Percentiles rank a stretch among this genome's conserved stretches.
phyloP scores from a whole-genome alignment of 2,113 vertebrate species.

The Xiphias gladius region DNA sequence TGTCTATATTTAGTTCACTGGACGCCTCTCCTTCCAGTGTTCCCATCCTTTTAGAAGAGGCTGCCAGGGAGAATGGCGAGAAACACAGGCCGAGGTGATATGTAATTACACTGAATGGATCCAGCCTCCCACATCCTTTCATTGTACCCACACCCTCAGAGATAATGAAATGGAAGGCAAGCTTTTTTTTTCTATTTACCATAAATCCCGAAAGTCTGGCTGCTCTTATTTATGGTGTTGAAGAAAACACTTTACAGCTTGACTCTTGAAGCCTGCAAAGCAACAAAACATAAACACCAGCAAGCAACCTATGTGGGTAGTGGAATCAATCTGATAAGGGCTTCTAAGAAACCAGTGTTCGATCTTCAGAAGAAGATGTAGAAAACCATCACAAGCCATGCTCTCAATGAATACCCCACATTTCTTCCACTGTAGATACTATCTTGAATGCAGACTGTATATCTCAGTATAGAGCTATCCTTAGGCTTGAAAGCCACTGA shows the following conservation, averaged over 20 bases:
- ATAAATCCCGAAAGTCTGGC: conserved; percentile 63
- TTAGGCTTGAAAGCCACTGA: conserved; percentile 11
- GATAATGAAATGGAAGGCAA: conserved; percentile 72
- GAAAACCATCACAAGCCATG: conserved; percentile 41
- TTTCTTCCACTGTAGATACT: conserved; percentile 16
- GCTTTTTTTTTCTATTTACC: conserved; percentile 49
- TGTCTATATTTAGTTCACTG: conserved; percentile 79
- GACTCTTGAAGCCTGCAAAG: conserved; percentile 44
- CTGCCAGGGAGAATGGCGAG: conserved; percentile 67
- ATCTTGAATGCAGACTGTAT: conserved; percentile 14
- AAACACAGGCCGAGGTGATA: conserved; percentile 72
- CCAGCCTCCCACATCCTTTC: conserved; percentile 68
- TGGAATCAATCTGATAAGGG: conserved; percentile 68
- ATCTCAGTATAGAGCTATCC: neutral
- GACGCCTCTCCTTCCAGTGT: conserved; percentile 71
- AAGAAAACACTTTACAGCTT: conserved; percentile 50
- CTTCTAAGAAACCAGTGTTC: conserved; percentile 41
- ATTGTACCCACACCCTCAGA: conserved; percentile 60
- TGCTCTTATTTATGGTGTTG: conserved; percentile 65
- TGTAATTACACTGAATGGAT: conserved; percentile 78
- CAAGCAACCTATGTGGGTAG: conserved; percentile 53
- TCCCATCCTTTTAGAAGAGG: conserved; percentile 72
- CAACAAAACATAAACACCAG: conserved; percentile 55
- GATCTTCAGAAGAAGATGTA: conserved; percentile 14
- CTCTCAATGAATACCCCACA: conserved; percentile 32